Evolutionary conservation across 2,113 vertebrate genomes (phyloP).

Genomic region (Oryzias curvinotus): DNA sequence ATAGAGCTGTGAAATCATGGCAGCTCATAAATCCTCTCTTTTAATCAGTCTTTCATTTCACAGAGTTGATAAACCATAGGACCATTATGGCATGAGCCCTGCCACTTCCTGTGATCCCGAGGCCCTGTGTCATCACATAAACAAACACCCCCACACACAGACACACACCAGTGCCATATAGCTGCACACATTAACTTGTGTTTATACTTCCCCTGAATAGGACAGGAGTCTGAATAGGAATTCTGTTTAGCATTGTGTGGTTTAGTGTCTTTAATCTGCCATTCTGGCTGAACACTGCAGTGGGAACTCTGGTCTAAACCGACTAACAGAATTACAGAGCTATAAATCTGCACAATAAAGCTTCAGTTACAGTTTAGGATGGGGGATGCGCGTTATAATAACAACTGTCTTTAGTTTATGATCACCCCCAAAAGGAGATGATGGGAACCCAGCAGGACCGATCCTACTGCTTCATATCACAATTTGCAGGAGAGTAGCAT

Average conservation of each 20-base stretch:
- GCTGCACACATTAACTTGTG: slow-evolving; percentile 55
- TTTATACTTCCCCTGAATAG: slow-evolving; percentile 61
- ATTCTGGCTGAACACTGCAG: slow-evolving; percentile 37
- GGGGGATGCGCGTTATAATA: slow-evolving; percentile 1
- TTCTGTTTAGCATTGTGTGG: slow-evolving; percentile 58
- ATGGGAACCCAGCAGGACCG: slow-evolving; percentile 18
- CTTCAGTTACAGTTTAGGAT: slow-evolving; percentile 6
- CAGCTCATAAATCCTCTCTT: slow-evolving; percentile 61
- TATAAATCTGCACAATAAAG: not conserved
- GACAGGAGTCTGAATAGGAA: slow-evolving; percentile 59
- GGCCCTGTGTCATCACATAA: slow-evolving; percentile 37
- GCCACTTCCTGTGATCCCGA: slow-evolving; percentile 41
- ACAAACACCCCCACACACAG: slow-evolving; percentile 18
- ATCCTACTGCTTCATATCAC: slow-evolving; percentile 3
- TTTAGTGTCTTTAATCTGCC: slow-evolving; percentile 60
- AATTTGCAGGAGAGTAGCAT: slow-evolving; percentile 55
- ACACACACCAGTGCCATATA: slow-evolving; percentile 35
- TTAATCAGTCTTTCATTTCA: slow-evolving; percentile 62
- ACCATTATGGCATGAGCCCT: slow-evolving; percentile 44
- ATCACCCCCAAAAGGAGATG: slow-evolving; percentile 4
- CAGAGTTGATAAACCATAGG: slow-evolving; percentile 41
- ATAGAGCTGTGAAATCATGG: slow-evolving; percentile 53
- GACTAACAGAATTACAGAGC: slow-evolving; percentile 25
- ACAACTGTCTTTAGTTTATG: not conserved
- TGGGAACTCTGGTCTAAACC: slow-evolving; percentile 31